These are phyloP conservation scores for Coluber constrictor DNA, from an alignment of 2,797 vertebrate genomes.

Conservation along the genomic window DNA sequence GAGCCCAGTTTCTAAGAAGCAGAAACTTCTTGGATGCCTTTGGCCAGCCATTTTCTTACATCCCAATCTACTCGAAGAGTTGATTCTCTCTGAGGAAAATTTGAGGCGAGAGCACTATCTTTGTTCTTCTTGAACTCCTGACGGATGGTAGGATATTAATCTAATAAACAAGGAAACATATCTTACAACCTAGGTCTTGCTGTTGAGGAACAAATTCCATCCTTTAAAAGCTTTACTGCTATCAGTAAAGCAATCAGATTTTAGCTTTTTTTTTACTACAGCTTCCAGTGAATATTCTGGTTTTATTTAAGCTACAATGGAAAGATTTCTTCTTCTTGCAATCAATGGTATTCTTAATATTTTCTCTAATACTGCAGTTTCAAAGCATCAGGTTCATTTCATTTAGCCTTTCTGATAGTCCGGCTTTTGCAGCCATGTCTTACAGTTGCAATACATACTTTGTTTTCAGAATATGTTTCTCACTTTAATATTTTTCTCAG, in stretches of 20 bases:
- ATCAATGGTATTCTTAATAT: background rate
- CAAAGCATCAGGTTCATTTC: background rate
- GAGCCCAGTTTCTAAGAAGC: background rate
- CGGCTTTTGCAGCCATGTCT: too few relatives aligned
- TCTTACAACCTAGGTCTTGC: background rate
- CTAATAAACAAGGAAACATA: background rate
- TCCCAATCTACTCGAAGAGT: background rate
- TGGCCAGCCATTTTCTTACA: background rate
- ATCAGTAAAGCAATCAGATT: background rate
- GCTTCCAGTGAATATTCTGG: background rate
- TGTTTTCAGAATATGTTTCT: background rate
- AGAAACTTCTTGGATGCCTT: background rate
- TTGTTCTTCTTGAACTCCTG: background rate
- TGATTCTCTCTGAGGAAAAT: background rate
- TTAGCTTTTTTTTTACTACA: too few relatives aligned
- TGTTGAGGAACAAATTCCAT: background rate
- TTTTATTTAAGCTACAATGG: background rate
- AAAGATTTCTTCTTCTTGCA: background rate
- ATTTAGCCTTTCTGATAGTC: background rate
- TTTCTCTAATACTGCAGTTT: background rate
- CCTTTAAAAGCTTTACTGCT: background rate
- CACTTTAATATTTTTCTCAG: background rate
- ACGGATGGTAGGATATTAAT: background rate
- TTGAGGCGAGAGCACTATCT: background rate
- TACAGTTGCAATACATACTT: too few relatives aligned